These are phyloP conservation scores for Grantiella picta DNA, from an alignment of 2,113 vertebrate genomes.

Conservation along the genomic window DNA sequence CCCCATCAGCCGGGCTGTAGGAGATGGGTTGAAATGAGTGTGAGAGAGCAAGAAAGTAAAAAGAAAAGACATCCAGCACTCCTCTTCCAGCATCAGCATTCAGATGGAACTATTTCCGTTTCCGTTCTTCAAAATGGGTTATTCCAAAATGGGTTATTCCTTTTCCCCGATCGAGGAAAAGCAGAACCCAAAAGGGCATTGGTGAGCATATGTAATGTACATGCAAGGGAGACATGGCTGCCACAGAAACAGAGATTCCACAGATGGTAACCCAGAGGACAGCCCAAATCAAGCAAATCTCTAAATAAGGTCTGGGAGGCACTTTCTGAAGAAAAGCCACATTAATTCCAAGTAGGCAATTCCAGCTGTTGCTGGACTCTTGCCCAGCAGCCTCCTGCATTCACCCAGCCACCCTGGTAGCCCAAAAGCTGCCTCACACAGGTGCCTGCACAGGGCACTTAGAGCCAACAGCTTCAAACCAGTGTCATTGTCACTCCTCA, in stretches of 20 bases:
- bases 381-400: background rate
- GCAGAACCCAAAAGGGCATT: constrained; percentile 25
- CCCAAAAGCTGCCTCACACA: background rate
- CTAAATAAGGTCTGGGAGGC: constrained; percentile 60
- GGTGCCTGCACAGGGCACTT: background rate
- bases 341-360: background rate
- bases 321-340: background rate
- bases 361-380: background rate
- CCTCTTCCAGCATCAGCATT: background rate
- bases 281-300: constrained; percentile 50
- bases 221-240: background rate
- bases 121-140: background rate
- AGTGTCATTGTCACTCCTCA: background rate
- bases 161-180: background rate
- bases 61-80: background rate
- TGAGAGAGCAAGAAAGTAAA: background rate
- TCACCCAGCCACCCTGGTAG: background rate
- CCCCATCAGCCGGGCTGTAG: constrained; percentile 36
- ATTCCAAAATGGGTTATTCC: background rate
- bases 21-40: constrained; percentile 25
- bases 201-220: constrained; percentile 48
- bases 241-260: constrained; percentile 59
- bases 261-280: constrained; percentile 59
- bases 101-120: background rate
- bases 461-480: background rate